A percentile compares a stretch with the other conserved stretches of the same genome.
These are phyloP conservation scores for Polyommatus icarus DNA, from an alignment of 2,888 invertebrate genomes.

Conservation along the genomic window DNA sequence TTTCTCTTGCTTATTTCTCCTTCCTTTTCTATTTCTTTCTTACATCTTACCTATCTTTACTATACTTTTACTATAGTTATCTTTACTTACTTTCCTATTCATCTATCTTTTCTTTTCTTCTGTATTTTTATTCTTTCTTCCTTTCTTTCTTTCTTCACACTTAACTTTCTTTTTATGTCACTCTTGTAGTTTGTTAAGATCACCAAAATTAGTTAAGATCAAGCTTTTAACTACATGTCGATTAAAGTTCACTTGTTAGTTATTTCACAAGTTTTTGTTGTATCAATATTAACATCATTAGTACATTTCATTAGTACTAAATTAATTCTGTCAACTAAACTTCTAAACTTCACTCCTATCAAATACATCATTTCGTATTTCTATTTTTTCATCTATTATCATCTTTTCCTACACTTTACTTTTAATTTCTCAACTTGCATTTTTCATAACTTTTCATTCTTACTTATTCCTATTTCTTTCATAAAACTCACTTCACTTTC, in stretches of 20 bases:
- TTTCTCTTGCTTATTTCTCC: conserved; percentile 29
- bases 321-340: no score
- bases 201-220: not conserved
- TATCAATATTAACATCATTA: not conserved
- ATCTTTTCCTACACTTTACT: not conserved
- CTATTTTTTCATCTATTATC: not conserved
- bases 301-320: no score
- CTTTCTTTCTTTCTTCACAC: conserved; percentile 26
- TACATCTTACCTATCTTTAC: conserved; percentile 17
- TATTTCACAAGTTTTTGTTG: not conserved
- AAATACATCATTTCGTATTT: not conserved
- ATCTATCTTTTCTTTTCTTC: conserved; percentile 1
- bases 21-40: conserved; percentile 23
- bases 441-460: not conserved
- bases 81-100: not conserved
- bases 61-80: conserved; percentile 20
- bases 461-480: not conserved
- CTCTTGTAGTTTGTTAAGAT: not conserved
- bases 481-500: not conserved
- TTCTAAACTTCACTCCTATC: not conserved
- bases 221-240: no score
- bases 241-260: no score
- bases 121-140: conserved; percentile 29
- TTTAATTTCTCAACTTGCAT: not conserved
- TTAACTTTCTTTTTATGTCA: not conserved